A percentile compares a stretch with the other conserved stretches of the same genome.
Evolutionary conservation across 2,888 invertebrate genomes (phyloP).

Genomic region (Idaea straminata): DNA sequence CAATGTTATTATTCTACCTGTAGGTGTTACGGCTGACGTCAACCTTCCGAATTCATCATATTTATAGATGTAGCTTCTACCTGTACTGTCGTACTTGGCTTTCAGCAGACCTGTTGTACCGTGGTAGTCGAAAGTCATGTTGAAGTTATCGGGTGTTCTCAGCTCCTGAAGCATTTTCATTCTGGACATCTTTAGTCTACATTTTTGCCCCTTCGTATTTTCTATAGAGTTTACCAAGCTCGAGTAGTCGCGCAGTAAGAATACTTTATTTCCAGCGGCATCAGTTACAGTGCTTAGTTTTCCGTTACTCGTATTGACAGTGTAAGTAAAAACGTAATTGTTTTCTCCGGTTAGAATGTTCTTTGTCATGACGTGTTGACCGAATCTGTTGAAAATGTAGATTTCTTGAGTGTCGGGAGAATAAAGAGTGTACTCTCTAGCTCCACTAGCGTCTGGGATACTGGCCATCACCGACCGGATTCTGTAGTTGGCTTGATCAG

Average conservation of each 20-base stretch:
- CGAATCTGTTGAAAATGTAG: slow-evolving; percentile 95
- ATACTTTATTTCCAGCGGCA: slow-evolving; percentile 94
- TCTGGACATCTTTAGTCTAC: slow-evolving; percentile 93
- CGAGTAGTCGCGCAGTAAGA: slow-evolving; percentile 89
- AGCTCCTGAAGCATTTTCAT: slow-evolving; percentile 95
- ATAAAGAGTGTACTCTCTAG: slow-evolving; percentile 95
- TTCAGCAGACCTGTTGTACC: slow-evolving; percentile 93
- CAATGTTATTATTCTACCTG: slow-evolving; percentile 94
- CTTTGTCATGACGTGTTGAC: slow-evolving; percentile 95
- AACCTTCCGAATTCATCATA: slow-evolving; percentile 97
- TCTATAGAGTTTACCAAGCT: slow-evolving; percentile 96
- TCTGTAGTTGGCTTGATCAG: slow-evolving; percentile 95
- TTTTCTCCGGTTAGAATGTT: slow-evolving; percentile 97
- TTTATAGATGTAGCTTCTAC: slow-evolving; percentile 94
- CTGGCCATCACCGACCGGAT: slow-evolving; percentile 94
- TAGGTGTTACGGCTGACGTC: slow-evolving; percentile 95
- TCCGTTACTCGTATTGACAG: slow-evolving; percentile 97
- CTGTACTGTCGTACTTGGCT: slow-evolving; percentile 93
- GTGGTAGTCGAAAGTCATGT: slow-evolving; percentile 96
- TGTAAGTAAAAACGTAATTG: slow-evolving; percentile 96
- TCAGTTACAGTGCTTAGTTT: slow-evolving; percentile 96
- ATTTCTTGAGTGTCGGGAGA: slow-evolving; percentile 97
- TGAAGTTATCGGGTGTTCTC: slow-evolving; percentile 95
- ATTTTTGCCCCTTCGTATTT: slow-evolving; percentile 95
- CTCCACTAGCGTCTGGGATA: slow-evolving; percentile 91